These are phyloP conservation scores for Melanotaenia nigrans DNA, from an alignment of 2,797 vertebrate species.

Conservation along the genomic window DNA sequence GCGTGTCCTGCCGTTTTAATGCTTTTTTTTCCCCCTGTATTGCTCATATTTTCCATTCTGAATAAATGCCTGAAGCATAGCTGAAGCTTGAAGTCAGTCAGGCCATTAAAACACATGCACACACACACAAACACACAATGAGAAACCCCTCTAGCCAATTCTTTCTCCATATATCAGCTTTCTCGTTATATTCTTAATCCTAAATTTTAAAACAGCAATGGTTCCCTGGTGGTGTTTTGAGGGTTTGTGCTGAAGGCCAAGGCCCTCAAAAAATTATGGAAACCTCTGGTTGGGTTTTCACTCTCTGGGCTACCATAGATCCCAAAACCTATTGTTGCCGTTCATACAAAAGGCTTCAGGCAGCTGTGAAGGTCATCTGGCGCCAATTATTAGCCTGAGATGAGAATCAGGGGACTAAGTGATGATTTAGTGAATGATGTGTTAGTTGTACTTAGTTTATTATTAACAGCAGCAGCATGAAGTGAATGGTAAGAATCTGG, in stretches of 20 bases:
- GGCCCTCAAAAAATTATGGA: conserved; percentile 6
- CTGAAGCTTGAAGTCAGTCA: conserved; percentile 65
- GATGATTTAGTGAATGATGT: background rate
- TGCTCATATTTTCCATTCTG: conserved; percentile 81
- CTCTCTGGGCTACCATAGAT: conserved; percentile 28
- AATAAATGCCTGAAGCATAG: conserved; percentile 72
- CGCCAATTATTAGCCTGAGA: conserved; percentile 19
- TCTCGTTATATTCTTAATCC: conserved; percentile 32
- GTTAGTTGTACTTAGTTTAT: background rate
- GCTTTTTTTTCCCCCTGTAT: conserved; percentile 29
- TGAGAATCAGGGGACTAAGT: conserved; percentile 5
- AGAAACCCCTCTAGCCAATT: conserved; percentile 34
- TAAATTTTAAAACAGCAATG: conserved; percentile 21
- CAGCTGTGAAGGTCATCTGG: conserved; percentile 27
- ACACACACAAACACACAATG: conserved; percentile 36
- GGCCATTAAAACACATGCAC: conserved; percentile 43
- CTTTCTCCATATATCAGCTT: conserved; percentile 35
- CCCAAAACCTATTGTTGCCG: conserved; percentile 24
- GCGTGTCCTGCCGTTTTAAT: conserved; percentile 57
- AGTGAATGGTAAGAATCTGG: background rate
- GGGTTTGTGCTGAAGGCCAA: conserved; percentile 23
- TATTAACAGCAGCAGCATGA: background rate
- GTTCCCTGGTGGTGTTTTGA: conserved; percentile 54
- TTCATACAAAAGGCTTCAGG: conserved; percentile 20
- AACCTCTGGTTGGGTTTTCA: conserved; percentile 31